Evolutionary conservation across 1,140 invertebrate genomes (phyloP).

Genomic region (Drosophila kanapiae): DNA sequence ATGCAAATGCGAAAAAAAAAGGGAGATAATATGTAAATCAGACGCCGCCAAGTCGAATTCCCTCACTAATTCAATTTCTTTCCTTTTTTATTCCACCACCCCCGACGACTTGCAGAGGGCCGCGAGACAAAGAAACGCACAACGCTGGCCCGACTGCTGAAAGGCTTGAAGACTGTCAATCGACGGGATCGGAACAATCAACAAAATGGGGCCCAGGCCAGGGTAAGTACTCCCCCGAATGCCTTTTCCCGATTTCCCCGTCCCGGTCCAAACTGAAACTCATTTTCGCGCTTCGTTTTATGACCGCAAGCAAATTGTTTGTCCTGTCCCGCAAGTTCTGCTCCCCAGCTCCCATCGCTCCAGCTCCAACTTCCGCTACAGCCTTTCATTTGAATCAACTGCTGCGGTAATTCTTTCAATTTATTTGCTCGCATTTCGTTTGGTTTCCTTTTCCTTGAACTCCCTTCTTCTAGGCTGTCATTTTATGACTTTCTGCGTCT

Average conservation of each 20-base stretch:
- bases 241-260: background rate
- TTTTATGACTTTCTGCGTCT: conserved; percentile 66
- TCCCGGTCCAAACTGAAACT: conserved; percentile 38
- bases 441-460: conserved; percentile 37
- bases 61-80: conserved; percentile 57
- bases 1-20: conserved; percentile 16
- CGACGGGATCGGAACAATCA: conserved; percentile 85
- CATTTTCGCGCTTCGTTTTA: conserved; percentile 79
- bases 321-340: conserved; percentile 55
- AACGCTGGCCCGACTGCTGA: conserved; percentile 83
- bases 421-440: conserved; percentile 74
- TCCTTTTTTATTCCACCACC: no score
- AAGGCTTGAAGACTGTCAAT: conserved; percentile 85
- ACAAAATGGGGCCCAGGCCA: conserved; percentile 81
- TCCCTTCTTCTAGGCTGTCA: conserved; percentile 39
- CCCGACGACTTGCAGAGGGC: conserved; percentile 58
- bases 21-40: conserved; percentile 26
- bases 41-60: conserved; percentile 29
- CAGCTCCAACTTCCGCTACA: conserved; percentile 3
- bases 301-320: conserved; percentile 84
- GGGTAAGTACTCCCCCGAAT: conserved; percentile 70
- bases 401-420: conserved; percentile 83
- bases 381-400: conserved; percentile 82
- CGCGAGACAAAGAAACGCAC: conserved; percentile 85
- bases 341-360: conserved; percentile 27